Conservation (phyloP, 1,140 invertebrate species). For the Limonius californicus region DNA sequence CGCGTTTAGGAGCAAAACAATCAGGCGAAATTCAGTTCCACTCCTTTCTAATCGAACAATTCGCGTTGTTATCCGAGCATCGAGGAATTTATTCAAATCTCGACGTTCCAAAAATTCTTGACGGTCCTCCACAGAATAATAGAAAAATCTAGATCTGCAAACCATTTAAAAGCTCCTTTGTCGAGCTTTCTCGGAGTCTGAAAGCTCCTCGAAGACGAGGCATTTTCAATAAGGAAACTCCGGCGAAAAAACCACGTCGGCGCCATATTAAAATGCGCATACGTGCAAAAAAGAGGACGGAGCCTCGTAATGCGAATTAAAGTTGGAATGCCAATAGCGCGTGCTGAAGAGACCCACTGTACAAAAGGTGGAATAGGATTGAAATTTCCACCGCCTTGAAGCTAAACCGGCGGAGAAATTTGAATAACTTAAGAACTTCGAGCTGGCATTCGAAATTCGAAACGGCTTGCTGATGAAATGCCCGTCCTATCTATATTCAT, state of each 20-base stretch:
- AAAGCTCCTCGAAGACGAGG: not conserved
- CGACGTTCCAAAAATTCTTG: not conserved
- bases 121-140: slow-evolving; percentile 2
- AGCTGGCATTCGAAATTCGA: slow-evolving; percentile 1
- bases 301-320: slow-evolving; percentile 19
- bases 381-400: slow-evolving; percentile 14
- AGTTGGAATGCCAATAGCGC: slow-evolving; percentile 20
- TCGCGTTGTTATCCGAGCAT: not conserved
- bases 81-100: not conserved
- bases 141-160: slow-evolving; percentile 3
- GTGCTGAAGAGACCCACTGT: slow-evolving; percentile 17
- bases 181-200: not conserved
- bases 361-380: slow-evolving; percentile 16
- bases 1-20: not conserved
- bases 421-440: not conserved
- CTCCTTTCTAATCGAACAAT: not conserved
- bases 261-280: slow-evolving; percentile 4
- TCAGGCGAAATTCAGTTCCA: not conserved
- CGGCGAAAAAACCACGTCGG: not conserved
- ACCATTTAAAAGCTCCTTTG: not conserved
- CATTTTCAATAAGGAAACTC: slow-evolving; percentile 20
- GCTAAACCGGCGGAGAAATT: slow-evolving; percentile 8
- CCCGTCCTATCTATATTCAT: too few relatives aligned
- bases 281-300: slow-evolving; percentile 15
- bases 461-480: too few relatives aligned